Base-by-base conservation (phyloP, 2,113 vertebrate species). In the Lophochroa leadbeateri region DNA sequence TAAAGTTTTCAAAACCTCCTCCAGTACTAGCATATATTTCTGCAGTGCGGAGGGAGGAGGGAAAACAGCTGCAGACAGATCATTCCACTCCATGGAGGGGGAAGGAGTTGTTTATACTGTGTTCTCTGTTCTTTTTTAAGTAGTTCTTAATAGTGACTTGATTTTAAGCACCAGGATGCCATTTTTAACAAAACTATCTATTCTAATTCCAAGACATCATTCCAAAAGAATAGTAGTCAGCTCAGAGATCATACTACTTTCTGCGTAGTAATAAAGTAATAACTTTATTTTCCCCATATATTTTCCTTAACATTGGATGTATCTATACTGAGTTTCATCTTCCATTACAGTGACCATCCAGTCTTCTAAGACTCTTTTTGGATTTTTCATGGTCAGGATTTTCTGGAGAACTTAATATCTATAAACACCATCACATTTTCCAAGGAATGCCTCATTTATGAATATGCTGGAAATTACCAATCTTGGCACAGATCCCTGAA, bases 61-160 rank as follows among this genome's bases (percentile, higher is more conserved):
- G 37, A 86, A 72, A 28, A 86, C 6, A 53, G n/a, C 6, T 83
- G 47, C 63, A 68, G 72, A 68, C 29, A 55, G 29, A 65, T 17
- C 58, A 53, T 9, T 14, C 7, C 0, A 1, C 13, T 77, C 57
- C 0, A 0, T 50, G 28, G n/a, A 77, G 15, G 58, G 31, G n/a
- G 23, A 55, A 82, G 27, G 29, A 80, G 52, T 33, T 43, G 16
- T 67, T 89, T 76, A 31, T 19, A 72, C 12, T n/a, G 28, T 44
- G 37, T 44, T 67, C 14, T 63, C 41, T 35, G 37, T 14, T 79
- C 21, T 76, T 82, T 94, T 80, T 77, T 0, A 71, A 83, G 55
- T 23, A 75, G 8, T 29, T 82, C 29, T 65, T 74, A 35, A 52
- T 50, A 68, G 41, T 39, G 19, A 60, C 39, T 86, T 89, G n/a